Base-by-base conservation (phyloP, 2,113 vertebrate species). In the Madoqua kirkii region DNA sequence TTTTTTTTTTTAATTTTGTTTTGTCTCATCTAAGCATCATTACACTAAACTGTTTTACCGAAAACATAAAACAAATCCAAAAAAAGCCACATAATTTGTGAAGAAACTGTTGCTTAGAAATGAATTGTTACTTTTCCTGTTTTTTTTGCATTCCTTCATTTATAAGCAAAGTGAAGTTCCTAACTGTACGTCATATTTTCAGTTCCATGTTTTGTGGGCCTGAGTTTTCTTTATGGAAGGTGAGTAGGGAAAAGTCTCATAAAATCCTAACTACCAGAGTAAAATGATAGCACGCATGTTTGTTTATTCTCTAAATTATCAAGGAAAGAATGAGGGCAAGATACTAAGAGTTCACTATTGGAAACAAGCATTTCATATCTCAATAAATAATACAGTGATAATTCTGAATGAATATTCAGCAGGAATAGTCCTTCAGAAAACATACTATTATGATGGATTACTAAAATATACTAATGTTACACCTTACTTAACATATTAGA, bases 11-110 rank as follows among this genome's bases (percentile, higher is more conserved):
- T 91, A 93, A 52, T 98, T 98, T 98, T 98, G 98, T 99, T 98
- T 99, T 97, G 55, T 96, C 98, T 98, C 98, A 98, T 99, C 98
- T 98, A 96, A 89, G 89, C 95, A 95, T 98, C 85, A 84, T 98
- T 98, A 98, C 76, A 98, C 98, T 97, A 98, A 15, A 50, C 97
- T 96, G 98, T 98, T 98, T 98, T 98, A 98, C 98, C 96, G 90
- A 96, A 97, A 98, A 64, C 17, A 98, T 96, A 98, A 98, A 98
- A 98, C 98, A 98, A 99, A 98, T 96, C 97, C 94, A n/a, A 57
- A 97, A 97, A 97, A 98, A 98, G 95, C 97, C 95, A 93, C 96
- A 98, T 97, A 98, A 98, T 96, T 96, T 96, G 97, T 96, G 8
- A 0, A 96, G 95, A 96, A 98, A 96, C 96, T 64, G 96, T 93